These are phyloP conservation scores for Eulemur rubriventer DNA, from an alignment of 2,797 vertebrate species.

Conservation along the genomic window DNA sequence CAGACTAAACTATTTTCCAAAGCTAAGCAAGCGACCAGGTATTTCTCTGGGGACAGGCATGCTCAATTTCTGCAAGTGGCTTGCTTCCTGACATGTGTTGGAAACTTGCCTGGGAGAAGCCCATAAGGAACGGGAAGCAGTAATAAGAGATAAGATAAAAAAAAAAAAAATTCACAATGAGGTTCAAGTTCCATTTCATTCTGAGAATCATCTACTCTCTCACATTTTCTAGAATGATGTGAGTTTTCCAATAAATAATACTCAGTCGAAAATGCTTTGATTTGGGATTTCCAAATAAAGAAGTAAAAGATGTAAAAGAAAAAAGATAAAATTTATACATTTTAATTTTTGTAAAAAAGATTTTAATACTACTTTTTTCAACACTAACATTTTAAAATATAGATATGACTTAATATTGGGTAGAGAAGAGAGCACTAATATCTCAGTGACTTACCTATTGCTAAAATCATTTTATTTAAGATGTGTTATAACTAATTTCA, in stretches of 20 bases:
- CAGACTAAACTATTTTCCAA: not conserved
- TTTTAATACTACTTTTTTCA: not conserved
- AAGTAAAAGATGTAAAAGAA: not conserved
- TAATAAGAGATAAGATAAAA: not conserved
- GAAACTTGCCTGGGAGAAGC: not conserved
- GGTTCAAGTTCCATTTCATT: not conserved
- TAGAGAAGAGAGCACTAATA: not conserved
- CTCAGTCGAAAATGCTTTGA: not conserved
- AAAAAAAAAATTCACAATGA: not conserved
- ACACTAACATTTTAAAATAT: not conserved
- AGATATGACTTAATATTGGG: not conserved
- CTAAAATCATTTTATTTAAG: not conserved
- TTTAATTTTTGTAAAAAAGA: not conserved
- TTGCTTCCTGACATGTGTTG: not conserved
- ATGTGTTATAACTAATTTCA: not conserved
- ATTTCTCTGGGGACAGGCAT: not conserved
- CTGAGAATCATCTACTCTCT: not conserved
- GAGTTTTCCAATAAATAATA: not conserved
- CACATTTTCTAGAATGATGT: not conserved
- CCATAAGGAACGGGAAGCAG: not conserved
- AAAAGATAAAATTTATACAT: not conserved
- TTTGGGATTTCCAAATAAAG: not conserved
- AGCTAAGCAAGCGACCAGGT: not conserved
- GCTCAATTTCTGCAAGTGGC: not conserved
- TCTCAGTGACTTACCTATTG: not conserved